Percentiles rank a stretch among this genome's conserved stretches.
These are phyloP conservation scores for Cnemophilus loriae DNA, from an alignment of 2,113 vertebrate species.

Conservation along the genomic window DNA sequence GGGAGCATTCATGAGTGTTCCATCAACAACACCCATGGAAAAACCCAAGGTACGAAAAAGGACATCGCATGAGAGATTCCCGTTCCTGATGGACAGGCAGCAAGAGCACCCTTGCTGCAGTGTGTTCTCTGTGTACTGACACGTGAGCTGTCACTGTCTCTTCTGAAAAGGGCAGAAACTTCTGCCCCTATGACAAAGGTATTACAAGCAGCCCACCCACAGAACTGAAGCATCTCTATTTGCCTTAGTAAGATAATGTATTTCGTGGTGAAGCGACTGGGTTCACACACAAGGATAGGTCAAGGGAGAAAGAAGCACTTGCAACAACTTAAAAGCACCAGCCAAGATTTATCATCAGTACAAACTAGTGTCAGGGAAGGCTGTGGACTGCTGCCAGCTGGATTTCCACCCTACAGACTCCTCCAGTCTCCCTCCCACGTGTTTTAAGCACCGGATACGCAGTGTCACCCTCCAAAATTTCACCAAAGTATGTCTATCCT, in stretches of 20 bases:
- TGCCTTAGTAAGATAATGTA: background rate
- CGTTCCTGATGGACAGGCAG: background rate
- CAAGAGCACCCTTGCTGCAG: background rate
- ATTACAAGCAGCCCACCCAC: background rate
- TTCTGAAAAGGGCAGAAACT: background rate
- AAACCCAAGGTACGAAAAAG: background rate
- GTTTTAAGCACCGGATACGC: background rate
- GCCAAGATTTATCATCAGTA: background rate
- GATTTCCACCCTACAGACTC: background rate
- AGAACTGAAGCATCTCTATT: background rate
- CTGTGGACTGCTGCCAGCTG: background rate
- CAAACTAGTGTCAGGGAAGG: background rate
- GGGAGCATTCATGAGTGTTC: background rate
- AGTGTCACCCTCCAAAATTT: background rate
- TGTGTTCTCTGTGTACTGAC: background rate
- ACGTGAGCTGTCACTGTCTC: background rate
- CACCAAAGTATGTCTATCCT: background rate
- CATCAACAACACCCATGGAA: background rate
- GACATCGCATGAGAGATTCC: background rate
- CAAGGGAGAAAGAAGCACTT: background rate
- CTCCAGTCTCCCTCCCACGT: background rate
- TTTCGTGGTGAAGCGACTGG: fast-evolving
- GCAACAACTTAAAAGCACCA: background rate
- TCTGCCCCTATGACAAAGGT: background rate
- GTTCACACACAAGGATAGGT: background rate